phyloP scores from a whole-genome alignment of 2,113 vertebrate species.

The Deroptyus accipitrinus region DNA sequence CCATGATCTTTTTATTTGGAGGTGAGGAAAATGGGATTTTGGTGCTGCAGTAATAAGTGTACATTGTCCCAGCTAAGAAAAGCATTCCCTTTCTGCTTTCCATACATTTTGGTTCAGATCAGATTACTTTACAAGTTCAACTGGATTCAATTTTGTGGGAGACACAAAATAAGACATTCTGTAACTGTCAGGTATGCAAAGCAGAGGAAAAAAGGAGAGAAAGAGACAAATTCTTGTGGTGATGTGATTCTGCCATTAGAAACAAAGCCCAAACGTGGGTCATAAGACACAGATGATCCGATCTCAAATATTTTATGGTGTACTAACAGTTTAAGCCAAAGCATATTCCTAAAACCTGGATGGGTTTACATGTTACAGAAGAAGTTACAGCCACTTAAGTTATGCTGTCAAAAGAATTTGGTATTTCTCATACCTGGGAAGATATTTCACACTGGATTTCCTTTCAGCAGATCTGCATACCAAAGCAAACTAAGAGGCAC shows the following conservation, averaged over 20 bases:
- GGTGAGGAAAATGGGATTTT: neutral
- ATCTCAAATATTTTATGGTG: neutral
- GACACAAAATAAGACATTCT: neutral
- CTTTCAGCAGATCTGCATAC: neutral
- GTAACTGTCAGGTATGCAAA: neutral
- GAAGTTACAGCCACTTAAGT: neutral
- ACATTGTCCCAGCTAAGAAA: constrained; percentile 37
- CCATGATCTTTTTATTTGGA: neutral
- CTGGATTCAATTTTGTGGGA: neutral
- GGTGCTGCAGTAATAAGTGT: neutral
- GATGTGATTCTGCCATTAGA: neutral
- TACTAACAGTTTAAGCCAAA: neutral
- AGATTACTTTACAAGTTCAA: neutral
- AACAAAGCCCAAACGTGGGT: neutral
- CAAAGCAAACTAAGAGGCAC: constrained; percentile 10
- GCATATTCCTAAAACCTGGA: neutral
- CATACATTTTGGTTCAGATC: neutral
- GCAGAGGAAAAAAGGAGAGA: constrained; percentile 62
- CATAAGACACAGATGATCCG: constrained; percentile 27
- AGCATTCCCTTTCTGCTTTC: constrained; percentile 65
- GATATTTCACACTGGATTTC: neutral
- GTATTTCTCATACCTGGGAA: constrained; percentile 41
- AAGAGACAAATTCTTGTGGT: constrained; percentile 36
- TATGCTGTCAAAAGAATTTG: neutral
- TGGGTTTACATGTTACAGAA: neutral